Percentiles rank a stretch among this genome's conserved stretches.
phyloP scores from a whole-genome alignment of 92 coral and sea anemone species.

The Porites cylindrica region DNA sequence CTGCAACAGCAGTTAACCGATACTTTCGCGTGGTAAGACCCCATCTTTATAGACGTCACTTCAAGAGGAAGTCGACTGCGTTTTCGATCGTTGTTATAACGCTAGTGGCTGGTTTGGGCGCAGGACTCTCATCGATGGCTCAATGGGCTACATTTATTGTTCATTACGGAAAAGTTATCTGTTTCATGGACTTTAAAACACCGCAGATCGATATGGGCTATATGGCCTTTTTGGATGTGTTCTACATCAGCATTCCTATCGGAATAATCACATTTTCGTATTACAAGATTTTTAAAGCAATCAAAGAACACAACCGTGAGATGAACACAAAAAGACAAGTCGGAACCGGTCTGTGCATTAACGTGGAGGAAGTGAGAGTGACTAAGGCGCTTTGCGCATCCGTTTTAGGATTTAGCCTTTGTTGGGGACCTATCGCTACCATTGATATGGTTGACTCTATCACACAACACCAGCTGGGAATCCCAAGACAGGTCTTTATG shows the following conservation, averaged over 20 bases:
- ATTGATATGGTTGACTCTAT: conserved; percentile 70
- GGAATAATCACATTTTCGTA: conserved; percentile 68
- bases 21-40: conserved; percentile 84
- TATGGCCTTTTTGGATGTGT: conserved; percentile 73
- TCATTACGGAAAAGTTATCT: conserved; percentile 83
- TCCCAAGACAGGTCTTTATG: conserved; percentile 73
- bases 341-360: conserved; percentile 18
- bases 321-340: conserved; percentile 36
- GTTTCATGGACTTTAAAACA: conserved; percentile 69
- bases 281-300: conserved; percentile 73
- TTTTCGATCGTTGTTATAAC: conserved; percentile 53
- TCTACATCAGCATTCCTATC: conserved; percentile 67
- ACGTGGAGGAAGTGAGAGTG: conserved; percentile 77
- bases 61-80: conserved; percentile 55
- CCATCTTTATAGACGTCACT: conserved; percentile 61
- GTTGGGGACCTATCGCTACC: conserved; percentile 85
- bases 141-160: conserved; percentile 72
- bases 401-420: conserved; percentile 73
- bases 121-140: conserved; percentile 65
- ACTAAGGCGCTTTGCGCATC: conserved; percentile 79
- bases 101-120: conserved; percentile 75
- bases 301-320: conserved; percentile 62
- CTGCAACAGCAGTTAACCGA: conserved; percentile 87
- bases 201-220: conserved; percentile 63
- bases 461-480: conserved; percentile 45